Evolutionary conservation across 2,888 invertebrate species (phyloP).

Genomic region (Spialia ferax): DNA sequence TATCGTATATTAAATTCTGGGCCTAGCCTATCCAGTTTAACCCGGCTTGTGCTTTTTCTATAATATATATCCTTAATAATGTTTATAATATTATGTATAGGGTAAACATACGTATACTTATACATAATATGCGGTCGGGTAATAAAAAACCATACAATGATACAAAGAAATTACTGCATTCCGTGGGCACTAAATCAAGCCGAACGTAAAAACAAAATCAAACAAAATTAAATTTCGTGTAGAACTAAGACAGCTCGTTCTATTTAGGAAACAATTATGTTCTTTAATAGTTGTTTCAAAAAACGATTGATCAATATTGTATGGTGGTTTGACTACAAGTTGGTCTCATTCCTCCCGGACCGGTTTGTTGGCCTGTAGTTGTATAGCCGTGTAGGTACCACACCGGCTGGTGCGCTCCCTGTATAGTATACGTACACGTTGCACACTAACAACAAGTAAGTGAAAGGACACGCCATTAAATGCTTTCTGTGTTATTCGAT

Average conservation of each 20-base stretch:
- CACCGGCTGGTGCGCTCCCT: conserved; percentile 75
- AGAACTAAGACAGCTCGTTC: conserved; percentile 1
- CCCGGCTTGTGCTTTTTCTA: too few species aligned
- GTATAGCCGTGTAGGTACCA: conserved; percentile 53
- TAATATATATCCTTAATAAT: too few species aligned
- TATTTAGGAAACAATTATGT: conserved; percentile 45
- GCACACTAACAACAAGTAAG: conserved; percentile 68
- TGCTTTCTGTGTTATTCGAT: conserved; percentile 75
- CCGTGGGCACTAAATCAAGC: not conserved
- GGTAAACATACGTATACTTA: too few species aligned
- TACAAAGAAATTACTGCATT: not conserved
- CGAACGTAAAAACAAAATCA: not conserved
- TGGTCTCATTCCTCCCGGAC: conserved; percentile 78
- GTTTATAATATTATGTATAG: too few species aligned
- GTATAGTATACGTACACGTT: conserved; percentile 61
- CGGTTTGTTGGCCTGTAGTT: conserved; percentile 62
- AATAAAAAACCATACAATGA: too few species aligned
- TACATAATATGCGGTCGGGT: too few species aligned
- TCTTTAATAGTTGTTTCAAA: conserved; percentile 62
- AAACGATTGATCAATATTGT: conserved; percentile 83
- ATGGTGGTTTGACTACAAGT: conserved; percentile 77
- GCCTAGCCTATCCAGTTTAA: too few species aligned
- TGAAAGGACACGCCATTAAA: conserved; percentile 83
- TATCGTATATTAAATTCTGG: too few species aligned
- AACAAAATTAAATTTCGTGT: not conserved